Percentiles rank a stretch among this genome's conserved stretches.
These are phyloP conservation scores for Telenomus remus DNA, from an alignment of 1,140 invertebrate genomes.

Conservation along the genomic window DNA sequence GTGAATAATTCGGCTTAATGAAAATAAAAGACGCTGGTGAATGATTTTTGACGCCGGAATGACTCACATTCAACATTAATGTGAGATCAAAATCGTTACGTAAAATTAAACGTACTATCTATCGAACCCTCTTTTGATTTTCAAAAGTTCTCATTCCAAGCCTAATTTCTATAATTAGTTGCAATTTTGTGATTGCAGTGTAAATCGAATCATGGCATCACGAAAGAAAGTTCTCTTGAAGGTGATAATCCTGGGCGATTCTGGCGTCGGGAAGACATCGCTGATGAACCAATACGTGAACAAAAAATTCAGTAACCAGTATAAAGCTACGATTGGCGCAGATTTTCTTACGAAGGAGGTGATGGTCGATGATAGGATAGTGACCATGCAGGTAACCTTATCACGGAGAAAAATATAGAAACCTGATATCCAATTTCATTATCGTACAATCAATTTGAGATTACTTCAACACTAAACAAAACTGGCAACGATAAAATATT, in stretches of 20 bases:
- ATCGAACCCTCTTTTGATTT: no score
- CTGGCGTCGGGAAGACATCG: conserved; percentile 99
- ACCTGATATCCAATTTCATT: not conserved
- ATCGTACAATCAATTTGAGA: no score
- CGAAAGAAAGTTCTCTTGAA: conserved; percentile 97
- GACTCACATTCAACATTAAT: no score
- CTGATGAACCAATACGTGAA: conserved; percentile 99
- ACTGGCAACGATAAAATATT: no score
- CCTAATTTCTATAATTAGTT: no score
- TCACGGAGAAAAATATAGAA: not conserved
- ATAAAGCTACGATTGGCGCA: conserved; percentile 99
- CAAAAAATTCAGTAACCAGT: conserved; percentile 99
- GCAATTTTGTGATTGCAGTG: conserved; percentile 26
- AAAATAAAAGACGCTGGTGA: no score
- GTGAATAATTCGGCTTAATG: no score
- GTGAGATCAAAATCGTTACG: no score
- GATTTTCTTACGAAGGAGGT: conserved; percentile 99
- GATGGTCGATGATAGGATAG: conserved; percentile 97
- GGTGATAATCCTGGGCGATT: conserved; percentile 98
- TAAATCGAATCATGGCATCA: conserved; percentile 84
- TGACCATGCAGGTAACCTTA: conserved; percentile 94
- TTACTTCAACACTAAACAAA: no score
- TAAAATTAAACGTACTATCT: no score
- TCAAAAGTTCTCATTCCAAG: no score
- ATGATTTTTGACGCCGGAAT: no score